Conservation (phyloP, 2,113 vertebrate genomes). For the Carettochelys insculpta region DNA sequence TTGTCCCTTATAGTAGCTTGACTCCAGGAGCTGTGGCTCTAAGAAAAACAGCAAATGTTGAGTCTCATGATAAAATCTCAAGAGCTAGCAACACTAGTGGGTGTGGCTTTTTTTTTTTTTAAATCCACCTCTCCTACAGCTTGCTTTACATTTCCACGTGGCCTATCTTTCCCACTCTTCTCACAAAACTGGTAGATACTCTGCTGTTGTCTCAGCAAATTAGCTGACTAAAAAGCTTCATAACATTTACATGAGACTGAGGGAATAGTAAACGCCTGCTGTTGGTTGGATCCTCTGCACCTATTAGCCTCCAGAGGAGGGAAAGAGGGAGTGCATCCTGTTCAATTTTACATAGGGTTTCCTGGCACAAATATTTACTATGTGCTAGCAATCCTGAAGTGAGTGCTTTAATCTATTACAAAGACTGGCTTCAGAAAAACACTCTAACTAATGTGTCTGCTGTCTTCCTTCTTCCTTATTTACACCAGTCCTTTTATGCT, state of each 20-base stretch:
- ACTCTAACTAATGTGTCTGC: slow-evolving; percentile 54
- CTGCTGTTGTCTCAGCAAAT: not conserved
- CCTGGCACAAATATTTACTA: not conserved
- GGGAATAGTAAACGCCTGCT: not conserved
- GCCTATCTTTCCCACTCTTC: not conserved
- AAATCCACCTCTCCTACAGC: not conserved
- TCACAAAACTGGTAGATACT: not conserved
- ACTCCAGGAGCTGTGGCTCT: not conserved
- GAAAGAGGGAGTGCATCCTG: not conserved
- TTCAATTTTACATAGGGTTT: slow-evolving; percentile 1
- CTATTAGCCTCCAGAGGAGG: not conserved
- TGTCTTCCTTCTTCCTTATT: not conserved
- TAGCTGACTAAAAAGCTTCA: not conserved
- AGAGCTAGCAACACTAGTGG: not conserved
- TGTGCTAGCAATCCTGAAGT: not conserved
- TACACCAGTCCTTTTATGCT: not conserved
- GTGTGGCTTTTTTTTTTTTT: too few relatives aligned
- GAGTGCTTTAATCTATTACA: not conserved
- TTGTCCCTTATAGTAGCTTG: not conserved
- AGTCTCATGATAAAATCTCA: not conserved
- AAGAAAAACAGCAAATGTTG: not conserved
- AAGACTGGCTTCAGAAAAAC: slow-evolving; percentile 34
- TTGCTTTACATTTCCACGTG: not conserved
- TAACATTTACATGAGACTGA: not conserved
- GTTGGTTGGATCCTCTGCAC: not conserved